phyloP scores from a whole-genome alignment of 2,113 vertebrate genomes.

The Catharus fuscescens region DNA sequence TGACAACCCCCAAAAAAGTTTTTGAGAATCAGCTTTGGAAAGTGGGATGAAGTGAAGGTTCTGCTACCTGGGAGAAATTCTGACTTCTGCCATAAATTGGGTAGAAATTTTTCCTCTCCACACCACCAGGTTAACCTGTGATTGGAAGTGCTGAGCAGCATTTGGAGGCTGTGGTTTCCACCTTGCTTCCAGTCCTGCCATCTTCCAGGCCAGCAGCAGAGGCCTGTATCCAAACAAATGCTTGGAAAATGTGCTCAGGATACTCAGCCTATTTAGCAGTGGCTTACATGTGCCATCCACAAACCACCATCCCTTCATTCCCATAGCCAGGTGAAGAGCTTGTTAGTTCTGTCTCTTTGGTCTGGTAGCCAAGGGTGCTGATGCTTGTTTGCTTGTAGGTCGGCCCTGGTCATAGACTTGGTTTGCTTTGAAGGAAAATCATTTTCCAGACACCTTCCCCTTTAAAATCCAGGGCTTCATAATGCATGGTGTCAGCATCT shows the following conservation, averaged over 20 bases:
- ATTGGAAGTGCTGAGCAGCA: background rate
- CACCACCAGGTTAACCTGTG: background rate
- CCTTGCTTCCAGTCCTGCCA: background rate
- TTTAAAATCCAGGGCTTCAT: background rate
- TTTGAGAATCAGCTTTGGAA: background rate
- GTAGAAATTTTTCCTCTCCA: background rate
- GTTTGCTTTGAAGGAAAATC: background rate
- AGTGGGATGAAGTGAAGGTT: background rate
- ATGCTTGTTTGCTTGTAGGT: background rate
- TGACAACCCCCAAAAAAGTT: background rate
- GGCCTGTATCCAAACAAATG: background rate
- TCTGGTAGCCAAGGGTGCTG: background rate
- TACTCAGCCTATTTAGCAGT: background rate
- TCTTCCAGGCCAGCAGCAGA: background rate
- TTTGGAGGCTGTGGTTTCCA: background rate
- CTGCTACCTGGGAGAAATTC: background rate
- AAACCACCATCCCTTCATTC: background rate
- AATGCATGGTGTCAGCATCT: background rate
- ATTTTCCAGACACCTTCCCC: background rate
- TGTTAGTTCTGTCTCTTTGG: background rate
- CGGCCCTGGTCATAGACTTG: background rate
- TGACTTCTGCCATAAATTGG: background rate
- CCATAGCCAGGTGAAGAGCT: background rate
- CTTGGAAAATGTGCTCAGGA: background rate
- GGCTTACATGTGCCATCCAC: background rate